Conservation (phyloP, 2,888 invertebrate species). For the Drosophila seclusa region DNA sequence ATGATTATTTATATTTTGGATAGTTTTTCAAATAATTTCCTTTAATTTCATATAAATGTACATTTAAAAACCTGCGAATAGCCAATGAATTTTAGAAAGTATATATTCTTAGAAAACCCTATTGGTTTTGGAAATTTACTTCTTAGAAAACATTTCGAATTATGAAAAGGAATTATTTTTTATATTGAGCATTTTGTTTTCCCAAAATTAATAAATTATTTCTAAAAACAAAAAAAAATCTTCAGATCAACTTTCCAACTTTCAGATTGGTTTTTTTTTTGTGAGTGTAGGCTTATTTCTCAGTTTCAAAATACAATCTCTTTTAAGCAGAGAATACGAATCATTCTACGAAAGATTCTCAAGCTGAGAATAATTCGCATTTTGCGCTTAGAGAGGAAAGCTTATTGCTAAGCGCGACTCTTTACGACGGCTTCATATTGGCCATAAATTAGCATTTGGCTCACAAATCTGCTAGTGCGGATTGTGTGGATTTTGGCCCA, state of each 20-base stretch:
- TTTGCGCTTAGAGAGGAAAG: background rate
- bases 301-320: background rate
- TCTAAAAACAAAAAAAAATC: background rate
- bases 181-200: background rate
- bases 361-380: background rate
- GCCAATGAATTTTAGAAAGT: background rate
- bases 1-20: no score
- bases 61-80: background rate
- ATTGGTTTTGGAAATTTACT: background rate
- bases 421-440: background rate
- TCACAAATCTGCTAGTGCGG: background rate
- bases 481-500: slow-evolving; percentile 24
- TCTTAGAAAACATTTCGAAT: background rate
- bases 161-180: background rate
- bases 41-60: background rate
- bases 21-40: background rate
- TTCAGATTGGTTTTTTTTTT: background rate
- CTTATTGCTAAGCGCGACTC: background rate
- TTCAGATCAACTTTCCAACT: rapidly evolving
- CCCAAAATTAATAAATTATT: background rate
- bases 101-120: background rate
- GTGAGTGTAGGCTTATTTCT: background rate
- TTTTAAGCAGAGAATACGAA: background rate
- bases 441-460: background rate
- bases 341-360: background rate